Evolutionary conservation across 2,888 invertebrate species (phyloP), one percentile per base, ranked within the genome.

Genomic region (Plebejus anna): DNA sequence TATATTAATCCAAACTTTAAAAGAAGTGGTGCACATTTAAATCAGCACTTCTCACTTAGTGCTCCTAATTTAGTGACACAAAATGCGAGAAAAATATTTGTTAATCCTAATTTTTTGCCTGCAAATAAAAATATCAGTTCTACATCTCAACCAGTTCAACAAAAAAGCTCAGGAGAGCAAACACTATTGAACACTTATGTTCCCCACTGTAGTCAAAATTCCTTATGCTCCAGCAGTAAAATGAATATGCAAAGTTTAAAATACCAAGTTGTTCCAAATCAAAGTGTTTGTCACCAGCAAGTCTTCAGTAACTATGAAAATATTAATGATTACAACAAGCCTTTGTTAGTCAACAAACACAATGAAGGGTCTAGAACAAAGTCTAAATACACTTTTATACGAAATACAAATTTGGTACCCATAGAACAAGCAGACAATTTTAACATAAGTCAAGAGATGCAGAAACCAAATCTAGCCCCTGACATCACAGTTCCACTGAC

Each of bases 1-100:
- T 91, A 90, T 79, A 85, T 94, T 32, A 94, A 94, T 81, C 93
- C 93, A 7, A 90, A 92, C 84, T 94, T 92, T 79, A 90, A 88
- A 78, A 87, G 83, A 81, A 75, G 57, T 42, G 76, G 76, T 9
- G 42, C 76, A 76, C 59, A 76, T 59, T 42, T 76, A 9, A 76
- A 76, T 42, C 72, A 76, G 38, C 55, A 76, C 13, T 76, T 76
- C 57, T 47, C 71, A 16, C 57, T 72, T 47, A 42, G 16, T 28
- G 5, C 16, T 7, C 16, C 11, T 59, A 59, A 42, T 42, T 3
- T 28, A 57, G 38, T 22, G 9, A 32, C 59, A 47, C 57, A 57
- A 28, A 76, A 75, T 77, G 86, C 84, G 71, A 81, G 85, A 70
- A 90, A 84, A 82, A 94, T 94, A 80, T 92, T 91, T 85, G 84